Conservation (phyloP, 2,797 vertebrate genomes). For the Lateolabrax maculatus region DNA sequence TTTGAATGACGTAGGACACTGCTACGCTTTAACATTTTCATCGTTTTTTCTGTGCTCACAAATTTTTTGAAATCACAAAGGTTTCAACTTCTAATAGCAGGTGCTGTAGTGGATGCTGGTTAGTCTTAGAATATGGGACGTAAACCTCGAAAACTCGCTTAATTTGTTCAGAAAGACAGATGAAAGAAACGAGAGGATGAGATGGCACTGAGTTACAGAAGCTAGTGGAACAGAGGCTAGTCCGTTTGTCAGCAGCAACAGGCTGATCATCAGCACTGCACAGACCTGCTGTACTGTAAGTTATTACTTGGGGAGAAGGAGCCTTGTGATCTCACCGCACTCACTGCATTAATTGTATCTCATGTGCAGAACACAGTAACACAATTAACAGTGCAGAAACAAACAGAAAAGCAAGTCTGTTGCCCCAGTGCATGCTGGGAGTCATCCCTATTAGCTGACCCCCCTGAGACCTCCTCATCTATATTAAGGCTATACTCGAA, state of each 20-base stretch:
- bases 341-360: neutral
- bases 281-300: neutral
- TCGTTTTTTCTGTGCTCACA: neutral
- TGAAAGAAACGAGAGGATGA: neutral
- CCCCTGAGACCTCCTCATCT: neutral
- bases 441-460: neutral
- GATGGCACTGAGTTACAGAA: neutral
- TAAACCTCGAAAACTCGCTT: neutral
- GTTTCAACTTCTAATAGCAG: neutral
- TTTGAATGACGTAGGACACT: neutral
- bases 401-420: neutral
- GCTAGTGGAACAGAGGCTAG: neutral
- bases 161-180: neutral
- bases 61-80: neutral
- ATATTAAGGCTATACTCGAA: neutral
- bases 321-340: neutral
- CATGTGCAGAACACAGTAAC: neutral
- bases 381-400: neutral
- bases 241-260: neutral
- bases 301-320: neutral
- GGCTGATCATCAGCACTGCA: neutral
- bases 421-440: neutral
- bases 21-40: neutral
- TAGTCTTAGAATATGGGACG: neutral
- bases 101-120: neutral